Percentiles rank a stretch among this genome's conserved stretches.
phyloP scores from a whole-genome alignment of 2,797 vertebrate species.

The Astyanax mexicanus region DNA sequence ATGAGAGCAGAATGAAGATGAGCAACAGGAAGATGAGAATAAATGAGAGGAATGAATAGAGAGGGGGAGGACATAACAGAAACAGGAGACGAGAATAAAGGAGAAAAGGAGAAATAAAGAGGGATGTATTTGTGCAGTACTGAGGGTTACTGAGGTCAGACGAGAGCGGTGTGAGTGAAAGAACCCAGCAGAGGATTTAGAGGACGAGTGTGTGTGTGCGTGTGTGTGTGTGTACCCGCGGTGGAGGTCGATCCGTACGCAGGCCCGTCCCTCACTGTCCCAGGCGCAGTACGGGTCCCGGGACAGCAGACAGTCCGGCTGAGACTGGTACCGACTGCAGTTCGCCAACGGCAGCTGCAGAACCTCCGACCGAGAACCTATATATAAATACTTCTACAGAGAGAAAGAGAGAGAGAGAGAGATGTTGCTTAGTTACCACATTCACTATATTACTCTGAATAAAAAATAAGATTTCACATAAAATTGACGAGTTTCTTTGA shows the following conservation, averaged over 20 bases:
- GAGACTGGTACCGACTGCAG: conserved; percentile 85
- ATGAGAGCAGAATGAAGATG: too few species aligned
- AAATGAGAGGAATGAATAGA: too few species aligned
- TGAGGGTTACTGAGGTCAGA: neutral
- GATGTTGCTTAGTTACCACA: too few species aligned
- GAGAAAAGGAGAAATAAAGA: neutral
- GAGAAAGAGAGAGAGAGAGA: conserved; percentile 3
- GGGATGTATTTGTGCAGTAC: neutral
- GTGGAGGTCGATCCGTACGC: conserved; percentile 83
- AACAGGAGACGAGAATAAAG: too few species aligned
- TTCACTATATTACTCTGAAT: too few species aligned
- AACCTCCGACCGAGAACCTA: conserved; percentile 82
- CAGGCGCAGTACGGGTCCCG: conserved; percentile 86
- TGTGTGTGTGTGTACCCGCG: conserved; percentile 71
- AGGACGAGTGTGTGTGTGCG: conserved; percentile 11
- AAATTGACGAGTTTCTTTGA: too few species aligned
- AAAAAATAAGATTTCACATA: too few species aligned
- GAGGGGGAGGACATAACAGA: neutral
- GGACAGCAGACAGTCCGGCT: conserved; percentile 83
- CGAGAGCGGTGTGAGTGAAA: neutral
- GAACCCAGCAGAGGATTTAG: too few species aligned
- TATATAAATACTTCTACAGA: conserved; percentile 82
- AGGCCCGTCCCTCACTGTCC: conserved; percentile 83
- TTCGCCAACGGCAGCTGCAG: conserved; percentile 86
- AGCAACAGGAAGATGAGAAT: too few species aligned